Evolutionary conservation across 2,888 invertebrate species (phyloP).

Genomic region (Drepana falcataria): DNA sequence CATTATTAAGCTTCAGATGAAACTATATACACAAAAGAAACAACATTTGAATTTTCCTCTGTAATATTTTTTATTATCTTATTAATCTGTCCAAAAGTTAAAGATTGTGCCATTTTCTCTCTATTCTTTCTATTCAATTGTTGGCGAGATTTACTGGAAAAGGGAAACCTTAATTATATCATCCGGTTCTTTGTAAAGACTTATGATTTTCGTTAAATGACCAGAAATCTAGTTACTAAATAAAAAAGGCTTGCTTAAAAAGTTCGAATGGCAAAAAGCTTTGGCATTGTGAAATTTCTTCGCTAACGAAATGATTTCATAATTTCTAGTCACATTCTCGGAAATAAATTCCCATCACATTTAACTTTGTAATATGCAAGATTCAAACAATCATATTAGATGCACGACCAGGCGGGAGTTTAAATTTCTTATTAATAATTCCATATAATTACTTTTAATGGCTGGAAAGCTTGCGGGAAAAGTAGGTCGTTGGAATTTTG

Average conservation of each 20-base stretch:
- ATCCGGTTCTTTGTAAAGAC: constrained; percentile 52
- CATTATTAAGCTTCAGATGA: too few species aligned
- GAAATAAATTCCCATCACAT: too few species aligned
- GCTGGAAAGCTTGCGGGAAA: too few species aligned
- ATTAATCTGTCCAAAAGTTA: constrained; percentile 75
- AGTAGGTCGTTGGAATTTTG: too few species aligned
- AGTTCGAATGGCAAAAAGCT: background rate
- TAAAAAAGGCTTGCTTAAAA: background rate
- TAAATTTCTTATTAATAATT: too few species aligned
- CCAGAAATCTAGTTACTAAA: constrained; percentile 12
- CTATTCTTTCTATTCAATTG: constrained; percentile 55
- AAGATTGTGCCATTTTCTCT: constrained; percentile 67
- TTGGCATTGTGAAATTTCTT: background rate
- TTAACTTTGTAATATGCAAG: too few species aligned
- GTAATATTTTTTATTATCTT: constrained; percentile 73
- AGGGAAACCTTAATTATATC: constrained; percentile 61
- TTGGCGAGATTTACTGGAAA: constrained; percentile 57
- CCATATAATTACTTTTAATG: too few species aligned
- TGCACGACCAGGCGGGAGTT: too few species aligned
- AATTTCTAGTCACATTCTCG: too few species aligned
- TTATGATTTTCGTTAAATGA: constrained; percentile 32
- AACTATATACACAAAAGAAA: too few species aligned
- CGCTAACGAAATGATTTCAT: background rate
- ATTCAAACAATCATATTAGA: too few species aligned
- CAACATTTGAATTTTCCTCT: constrained; percentile 17